A percentile compares a stretch with the other conserved stretches of the same genome.
Conservation (phyloP, 2,113 vertebrate species). For the Casuarius casuarius region DNA sequence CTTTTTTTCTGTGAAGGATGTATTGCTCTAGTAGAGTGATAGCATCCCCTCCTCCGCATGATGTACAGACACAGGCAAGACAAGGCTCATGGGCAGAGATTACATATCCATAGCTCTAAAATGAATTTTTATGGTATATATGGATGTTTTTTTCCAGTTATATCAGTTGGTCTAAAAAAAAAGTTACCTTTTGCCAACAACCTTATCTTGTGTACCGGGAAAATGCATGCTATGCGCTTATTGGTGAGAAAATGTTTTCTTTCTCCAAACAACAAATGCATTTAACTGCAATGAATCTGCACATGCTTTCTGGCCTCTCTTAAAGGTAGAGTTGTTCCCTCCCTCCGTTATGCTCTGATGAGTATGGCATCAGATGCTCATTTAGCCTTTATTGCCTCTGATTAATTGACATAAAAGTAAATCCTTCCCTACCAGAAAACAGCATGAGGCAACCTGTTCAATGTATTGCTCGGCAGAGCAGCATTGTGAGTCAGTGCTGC, state of each 20-base stretch:
- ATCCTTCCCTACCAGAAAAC: conserved; percentile 4
- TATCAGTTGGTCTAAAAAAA: not conserved
- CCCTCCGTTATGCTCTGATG: not conserved
- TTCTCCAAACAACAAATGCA: not conserved
- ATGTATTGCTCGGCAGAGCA: not conserved
- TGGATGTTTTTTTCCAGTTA: not conserved
- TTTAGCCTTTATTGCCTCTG: conserved; percentile 34
- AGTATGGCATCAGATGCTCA: not conserved
- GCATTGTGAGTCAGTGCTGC: not conserved
- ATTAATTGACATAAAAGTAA: not conserved
- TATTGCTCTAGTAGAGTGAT: not conserved
- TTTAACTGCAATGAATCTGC: conserved; percentile 19
- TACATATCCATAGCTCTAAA: not conserved
- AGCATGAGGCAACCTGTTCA: not conserved
- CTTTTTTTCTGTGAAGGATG: not conserved
- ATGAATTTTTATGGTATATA: not conserved
- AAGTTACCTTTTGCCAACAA: not conserved
- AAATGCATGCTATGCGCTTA: not conserved
- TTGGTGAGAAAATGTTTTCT: not conserved
- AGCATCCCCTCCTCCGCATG: not conserved
- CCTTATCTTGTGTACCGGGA: not conserved
- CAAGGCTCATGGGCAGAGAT: not conserved
- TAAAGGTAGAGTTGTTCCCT: not conserved
- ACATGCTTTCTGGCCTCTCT: conserved; percentile 26
- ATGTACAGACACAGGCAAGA: not conserved